phyloP scores from a whole-genome alignment of 2,113 vertebrate genomes.

The Podarcis cretensis region DNA sequence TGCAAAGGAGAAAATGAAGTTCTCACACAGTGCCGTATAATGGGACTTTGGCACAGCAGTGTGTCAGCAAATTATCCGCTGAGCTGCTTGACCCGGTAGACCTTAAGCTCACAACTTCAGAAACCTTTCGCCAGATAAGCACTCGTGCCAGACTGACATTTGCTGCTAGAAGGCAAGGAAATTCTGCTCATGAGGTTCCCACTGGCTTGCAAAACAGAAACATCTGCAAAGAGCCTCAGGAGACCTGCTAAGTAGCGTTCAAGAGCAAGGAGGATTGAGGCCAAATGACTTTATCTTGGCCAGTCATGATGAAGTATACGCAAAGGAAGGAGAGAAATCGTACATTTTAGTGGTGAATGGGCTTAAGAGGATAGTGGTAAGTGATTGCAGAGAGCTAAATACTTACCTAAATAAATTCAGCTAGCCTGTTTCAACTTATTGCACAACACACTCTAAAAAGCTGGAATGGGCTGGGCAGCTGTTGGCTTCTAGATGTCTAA shows the following conservation, averaged over 20 bases:
- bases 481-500: not conserved
- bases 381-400: not conserved
- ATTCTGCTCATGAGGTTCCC: conserved; percentile 6
- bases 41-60: not conserved
- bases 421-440: not conserved
- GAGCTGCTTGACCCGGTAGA: not conserved
- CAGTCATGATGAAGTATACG: not conserved
- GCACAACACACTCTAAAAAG: not conserved
- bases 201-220: conserved; percentile 7
- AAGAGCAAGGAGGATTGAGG: not conserved
- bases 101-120: not conserved
- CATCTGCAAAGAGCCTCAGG: not conserved
- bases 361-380: not conserved
- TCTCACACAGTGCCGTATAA: not conserved
- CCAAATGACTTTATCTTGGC: conserved; percentile 6
- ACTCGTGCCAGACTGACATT: not conserved
- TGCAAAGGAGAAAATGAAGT: conserved; percentile 15
- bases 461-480: not conserved
- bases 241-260: conserved; percentile 3
- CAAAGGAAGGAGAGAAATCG: rapidly evolving
- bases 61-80: not conserved
- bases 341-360: not conserved
- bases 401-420: not conserved
- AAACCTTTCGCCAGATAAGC: not conserved
- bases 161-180: conserved; percentile 2